Base-by-base conservation (phyloP, 37 sponge, comb jelly and placozoan species). In the Axinella damicornis region DNA sequence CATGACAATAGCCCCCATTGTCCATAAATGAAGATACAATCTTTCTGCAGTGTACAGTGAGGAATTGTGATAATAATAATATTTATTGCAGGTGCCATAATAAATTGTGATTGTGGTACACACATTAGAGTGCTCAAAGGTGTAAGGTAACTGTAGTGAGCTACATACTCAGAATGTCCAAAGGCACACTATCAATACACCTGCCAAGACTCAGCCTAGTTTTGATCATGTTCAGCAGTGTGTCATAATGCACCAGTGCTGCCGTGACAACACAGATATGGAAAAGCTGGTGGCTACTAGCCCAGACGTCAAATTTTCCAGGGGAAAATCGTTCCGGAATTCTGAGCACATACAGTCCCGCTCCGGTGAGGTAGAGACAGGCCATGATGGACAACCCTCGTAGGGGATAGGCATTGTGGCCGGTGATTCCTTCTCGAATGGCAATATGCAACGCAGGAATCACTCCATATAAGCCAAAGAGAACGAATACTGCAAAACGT, bases 271-370 rank as follows among this genome's bases (percentile, higher is more conserved):
- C 99, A 40, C 83, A 93, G n/a, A 98, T 72, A 54, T 98, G 99
- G 65, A 98, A 98, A 21, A 97, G 77, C 82, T 96, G 97, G 78
- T 98, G 99, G 75, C 97, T 97, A 57, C 93, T 93, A 25, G 97
- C 90, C 71, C 89, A 94, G 1, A 96, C 71, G 58, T 98, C 97
- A 73, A 89, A 98, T 65, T 83, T 85, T 17, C 99, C 99, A 17
- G 99, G 99, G 53, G 73, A 93, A 37, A 92, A 92, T 32, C 97
- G 76, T 57, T 98, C 99, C 0, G 99, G 99, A 14, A 96, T 79
- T 25, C 96, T 83, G 2, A 81, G 41, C 2, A 86, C 95, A 76
- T 98, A 98, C 57, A 98, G 67, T 19, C 82, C 37, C 5, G 92
- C 96, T 20, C 99, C 99, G 24, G 40, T 68, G 1, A 96, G 84